A percentile compares a stretch with the other conserved stretches of the same genome.
These are phyloP conservation scores for Himalopsyche tibetana DNA, from an alignment of 2,888 invertebrate species.

Conservation along the genomic window DNA sequence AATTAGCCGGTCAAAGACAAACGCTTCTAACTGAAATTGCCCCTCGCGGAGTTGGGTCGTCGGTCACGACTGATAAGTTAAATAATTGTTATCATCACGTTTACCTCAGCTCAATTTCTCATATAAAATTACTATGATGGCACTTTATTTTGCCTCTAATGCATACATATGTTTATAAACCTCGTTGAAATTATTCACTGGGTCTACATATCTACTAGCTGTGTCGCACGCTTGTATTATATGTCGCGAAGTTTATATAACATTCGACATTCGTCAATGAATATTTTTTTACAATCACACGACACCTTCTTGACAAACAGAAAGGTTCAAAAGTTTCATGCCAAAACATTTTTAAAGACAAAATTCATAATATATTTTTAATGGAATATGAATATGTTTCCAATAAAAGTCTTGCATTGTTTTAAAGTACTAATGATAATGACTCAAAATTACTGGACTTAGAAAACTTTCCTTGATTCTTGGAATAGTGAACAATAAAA, in stretches of 20 bases:
- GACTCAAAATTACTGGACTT: too few relatives aligned
- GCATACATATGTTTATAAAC: not conserved
- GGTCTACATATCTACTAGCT: not conserved
- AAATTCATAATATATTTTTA: too few relatives aligned
- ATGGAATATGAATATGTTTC: too few relatives aligned
- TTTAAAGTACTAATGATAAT: too few relatives aligned
- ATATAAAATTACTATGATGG: not conserved
- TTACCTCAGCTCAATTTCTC: not conserved
- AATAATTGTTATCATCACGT: not conserved
- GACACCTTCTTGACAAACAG: too few relatives aligned
- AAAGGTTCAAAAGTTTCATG: too few relatives aligned
- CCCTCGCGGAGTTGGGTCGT: not conserved
- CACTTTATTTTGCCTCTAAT: not conserved
- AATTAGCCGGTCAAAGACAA: conserved; percentile 9
- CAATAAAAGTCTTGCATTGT: too few relatives aligned
- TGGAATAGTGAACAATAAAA: too few relatives aligned
- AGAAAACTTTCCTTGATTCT: too few relatives aligned
- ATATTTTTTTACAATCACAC: too few relatives aligned
- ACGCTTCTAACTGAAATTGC: not conserved
- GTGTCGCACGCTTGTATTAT: not conserved
- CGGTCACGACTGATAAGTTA: not conserved
- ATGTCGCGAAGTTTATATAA: not conserved
- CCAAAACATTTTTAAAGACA: too few relatives aligned
- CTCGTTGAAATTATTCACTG: not conserved
- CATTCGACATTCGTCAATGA: too few relatives aligned